Conservation (phyloP, 2,888 invertebrate genomes). For the Diaperis boleti region DNA sequence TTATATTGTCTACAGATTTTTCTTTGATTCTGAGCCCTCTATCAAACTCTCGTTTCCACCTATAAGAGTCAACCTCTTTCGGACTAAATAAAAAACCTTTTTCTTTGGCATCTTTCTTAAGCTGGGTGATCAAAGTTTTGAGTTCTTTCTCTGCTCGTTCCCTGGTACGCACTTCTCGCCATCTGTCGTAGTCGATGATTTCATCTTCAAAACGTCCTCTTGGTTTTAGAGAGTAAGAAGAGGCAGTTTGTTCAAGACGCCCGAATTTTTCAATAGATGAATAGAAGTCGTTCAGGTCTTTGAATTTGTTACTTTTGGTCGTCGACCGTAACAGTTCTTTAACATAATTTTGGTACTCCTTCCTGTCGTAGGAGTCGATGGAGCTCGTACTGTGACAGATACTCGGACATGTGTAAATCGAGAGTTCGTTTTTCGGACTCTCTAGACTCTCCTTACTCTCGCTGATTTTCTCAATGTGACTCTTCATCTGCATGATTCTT, state of each 20-base stretch:
- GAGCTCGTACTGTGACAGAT: conserved; percentile 67
- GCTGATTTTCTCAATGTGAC: conserved; percentile 21
- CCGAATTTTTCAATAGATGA: conserved; percentile 86
- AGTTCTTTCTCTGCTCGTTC: conserved; percentile 88
- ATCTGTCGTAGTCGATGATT: conserved; percentile 88
- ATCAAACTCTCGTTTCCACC: conserved; percentile 83
- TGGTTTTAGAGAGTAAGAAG: conserved; percentile 70
- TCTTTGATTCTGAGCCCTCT: conserved; percentile 84
- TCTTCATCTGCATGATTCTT: conserved; percentile 55
- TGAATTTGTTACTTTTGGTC: conserved; percentile 82
- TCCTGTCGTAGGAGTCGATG: conserved; percentile 67
- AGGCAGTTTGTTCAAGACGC: conserved; percentile 82
- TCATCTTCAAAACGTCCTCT: conserved; percentile 81
- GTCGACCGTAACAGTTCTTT: conserved; percentile 75
- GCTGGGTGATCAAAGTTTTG: conserved; percentile 79
- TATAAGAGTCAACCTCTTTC: conserved; percentile 77
- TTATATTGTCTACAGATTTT: conserved; percentile 88
- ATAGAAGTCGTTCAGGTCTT: conserved; percentile 88
- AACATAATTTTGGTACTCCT: conserved; percentile 78
- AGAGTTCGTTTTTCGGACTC: conserved; percentile 15
- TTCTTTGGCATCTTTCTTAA: conserved; percentile 83
- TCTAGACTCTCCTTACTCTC: conserved; percentile 1
- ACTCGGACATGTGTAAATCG: conserved; percentile 52
- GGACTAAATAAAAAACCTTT: conserved; percentile 87
- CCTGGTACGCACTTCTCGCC: conserved; percentile 83